Conservation (phyloP, 2,113 vertebrate species). For the Saiga tatarica region DNA sequence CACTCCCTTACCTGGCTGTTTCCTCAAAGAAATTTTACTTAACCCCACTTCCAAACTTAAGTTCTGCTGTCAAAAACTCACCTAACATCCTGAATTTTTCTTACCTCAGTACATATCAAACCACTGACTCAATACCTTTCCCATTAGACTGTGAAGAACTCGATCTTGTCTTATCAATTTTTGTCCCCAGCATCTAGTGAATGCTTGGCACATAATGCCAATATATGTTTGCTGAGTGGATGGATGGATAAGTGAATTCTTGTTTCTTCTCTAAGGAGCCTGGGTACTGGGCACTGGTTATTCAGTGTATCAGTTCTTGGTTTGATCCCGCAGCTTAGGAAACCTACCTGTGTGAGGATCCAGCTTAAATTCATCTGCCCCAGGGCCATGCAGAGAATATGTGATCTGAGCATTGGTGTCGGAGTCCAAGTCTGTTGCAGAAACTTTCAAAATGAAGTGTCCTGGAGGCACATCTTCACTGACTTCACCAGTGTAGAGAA, state of each 20-base stretch:
- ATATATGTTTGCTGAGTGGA: not conserved
- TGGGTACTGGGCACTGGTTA: not conserved
- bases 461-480: constrained; percentile 89
- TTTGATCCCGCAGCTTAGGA: not conserved
- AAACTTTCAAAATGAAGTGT: constrained; percentile 89
- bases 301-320: not conserved
- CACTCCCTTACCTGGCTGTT: not conserved
- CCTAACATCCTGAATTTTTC: not conserved
- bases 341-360: constrained; percentile 90
- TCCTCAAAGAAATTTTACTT: not conserved
- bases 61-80: not conserved
- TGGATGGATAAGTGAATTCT: not conserved
- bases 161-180: not conserved
- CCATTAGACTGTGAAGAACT: not conserved
- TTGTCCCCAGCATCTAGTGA: not conserved
- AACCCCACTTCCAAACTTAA: not conserved
- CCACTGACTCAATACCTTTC: not conserved
- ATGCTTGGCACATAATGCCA: not conserved
- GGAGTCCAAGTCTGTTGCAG: constrained; percentile 88
- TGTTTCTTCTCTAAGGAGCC: not conserved
- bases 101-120: not conserved
- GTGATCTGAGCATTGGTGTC: constrained; percentile 92
- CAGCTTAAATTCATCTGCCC: constrained; percentile 90
- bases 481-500: constrained; percentile 89
- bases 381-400: constrained; percentile 91